These are phyloP conservation scores for Zaprionus lachaisei DNA, from an alignment of 1,140 invertebrate species.

Conservation along the genomic window DNA sequence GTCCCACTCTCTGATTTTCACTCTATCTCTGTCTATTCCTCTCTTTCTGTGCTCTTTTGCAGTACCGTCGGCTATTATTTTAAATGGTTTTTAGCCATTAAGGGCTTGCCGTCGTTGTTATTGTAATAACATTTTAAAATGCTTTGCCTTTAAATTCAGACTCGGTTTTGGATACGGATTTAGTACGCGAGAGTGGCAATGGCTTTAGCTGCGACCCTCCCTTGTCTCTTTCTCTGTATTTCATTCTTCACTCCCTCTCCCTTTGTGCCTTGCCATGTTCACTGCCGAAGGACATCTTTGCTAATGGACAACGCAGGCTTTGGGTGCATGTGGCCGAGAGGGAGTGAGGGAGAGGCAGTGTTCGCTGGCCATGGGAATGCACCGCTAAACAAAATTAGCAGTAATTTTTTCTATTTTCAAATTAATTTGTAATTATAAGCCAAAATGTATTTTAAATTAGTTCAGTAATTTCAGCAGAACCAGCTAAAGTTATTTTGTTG, in stretches of 20 bases:
- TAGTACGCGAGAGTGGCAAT: conserved; percentile 51
- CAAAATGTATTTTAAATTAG: conserved; percentile 75
- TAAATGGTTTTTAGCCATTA: conserved; percentile 82
- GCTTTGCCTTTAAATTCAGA: conserved; percentile 71
- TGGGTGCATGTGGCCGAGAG: neutral
- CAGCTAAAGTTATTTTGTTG: conserved; percentile 19
- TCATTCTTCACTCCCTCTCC: conserved; percentile 1
- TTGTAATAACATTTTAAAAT: conserved; percentile 83
- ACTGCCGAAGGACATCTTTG: conserved; percentile 31
- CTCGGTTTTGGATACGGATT: conserved; percentile 73
- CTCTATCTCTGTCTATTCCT: conserved; percentile 22
- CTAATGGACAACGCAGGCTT: conserved; percentile 63
- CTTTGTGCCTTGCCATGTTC: conserved; percentile 40
- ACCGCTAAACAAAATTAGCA: conserved; percentile 52
- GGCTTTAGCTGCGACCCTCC: conserved; percentile 18
- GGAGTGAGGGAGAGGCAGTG: neutral
- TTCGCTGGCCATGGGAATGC: conserved; percentile 40
- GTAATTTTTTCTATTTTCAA: conserved; percentile 70
- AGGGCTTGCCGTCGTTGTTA: conserved; percentile 64
- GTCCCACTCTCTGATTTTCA: conserved; percentile 6
- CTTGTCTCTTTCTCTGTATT: neutral
- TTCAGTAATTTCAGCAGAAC: conserved; percentile 60
- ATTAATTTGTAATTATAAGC: conserved; percentile 76
- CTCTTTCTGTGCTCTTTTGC: conserved; percentile 55
- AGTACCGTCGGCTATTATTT: conserved; percentile 72